These are phyloP conservation scores for Cordilura impudica DNA, from an alignment of 2,888 invertebrate genomes.

Conservation along the genomic window DNA sequence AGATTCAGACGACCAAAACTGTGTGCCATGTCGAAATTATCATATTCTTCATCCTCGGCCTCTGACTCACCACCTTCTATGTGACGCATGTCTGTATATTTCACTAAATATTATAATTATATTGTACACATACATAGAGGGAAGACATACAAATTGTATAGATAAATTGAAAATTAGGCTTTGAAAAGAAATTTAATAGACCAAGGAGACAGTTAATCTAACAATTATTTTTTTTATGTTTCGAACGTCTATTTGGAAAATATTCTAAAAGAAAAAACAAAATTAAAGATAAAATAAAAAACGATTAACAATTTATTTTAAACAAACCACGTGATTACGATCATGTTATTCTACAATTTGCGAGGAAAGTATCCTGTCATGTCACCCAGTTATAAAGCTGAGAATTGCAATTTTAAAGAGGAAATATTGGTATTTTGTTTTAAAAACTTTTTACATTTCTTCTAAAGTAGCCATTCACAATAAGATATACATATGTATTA, in stretches of 20 bases:
- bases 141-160: slow-evolving; percentile 25
- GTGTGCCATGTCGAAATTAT: slow-evolving; percentile 54
- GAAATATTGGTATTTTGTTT: too few species aligned
- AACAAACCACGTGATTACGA: slow-evolving; percentile 13
- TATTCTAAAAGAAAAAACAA: slow-evolving; percentile 71
- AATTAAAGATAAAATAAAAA: slow-evolving; percentile 13
- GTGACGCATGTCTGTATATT: slow-evolving; percentile 69
- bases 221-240: slow-evolving; percentile 73
- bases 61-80: slow-evolving; percentile 72
- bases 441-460: too few species aligned
- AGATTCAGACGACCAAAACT: slow-evolving; percentile 46
- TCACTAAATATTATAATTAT: slow-evolving; percentile 54
- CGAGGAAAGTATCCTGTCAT: too few species aligned
- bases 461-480: too few species aligned
- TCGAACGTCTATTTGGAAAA: slow-evolving; percentile 74
- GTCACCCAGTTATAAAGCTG: too few species aligned
- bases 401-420: too few species aligned
- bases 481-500: too few species aligned
- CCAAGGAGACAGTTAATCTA: slow-evolving; percentile 63
- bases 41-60: slow-evolving; percentile 63
- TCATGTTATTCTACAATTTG: slow-evolving; percentile 6
- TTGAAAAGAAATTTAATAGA: slow-evolving; percentile 62
- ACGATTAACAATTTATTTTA: neutral
- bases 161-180: slow-evolving; percentile 33
- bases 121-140: slow-evolving; percentile 25